Base-by-base conservation (phyloP, 2,113 vertebrate species). In the Pholis gunnellus region DNA sequence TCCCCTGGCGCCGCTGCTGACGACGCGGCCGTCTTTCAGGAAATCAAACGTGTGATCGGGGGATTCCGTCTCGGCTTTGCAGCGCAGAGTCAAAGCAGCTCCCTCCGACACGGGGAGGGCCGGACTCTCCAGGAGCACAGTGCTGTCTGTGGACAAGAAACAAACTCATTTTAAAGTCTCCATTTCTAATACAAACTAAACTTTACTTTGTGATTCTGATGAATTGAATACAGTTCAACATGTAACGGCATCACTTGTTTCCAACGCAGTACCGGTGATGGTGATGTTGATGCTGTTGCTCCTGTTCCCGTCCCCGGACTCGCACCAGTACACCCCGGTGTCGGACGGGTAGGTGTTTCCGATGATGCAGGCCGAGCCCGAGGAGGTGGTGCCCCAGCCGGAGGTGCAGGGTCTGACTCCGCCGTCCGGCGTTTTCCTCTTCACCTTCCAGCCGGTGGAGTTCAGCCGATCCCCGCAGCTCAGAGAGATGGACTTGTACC, bases 271-370 rank as follows among this genome's bases (percentile, higher is more conserved):
- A 92, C 89, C 90, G 1, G 68, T 85, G 78, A 91, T 52, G 57
- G 83, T 87, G 84, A 93, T 87, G 85, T 85, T 88, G 72, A 88
- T 10, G 0, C 0, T 0, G 25, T 63, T 44, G 77, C 88, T 89
- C 25, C 5, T 68, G 9, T 74, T 8, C 7, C 77, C 65, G 0
- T 2, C n/a, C 0, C 2, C 40, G 0, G 74, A 78, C 59, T 93
- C 88, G 1, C 91, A 93, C 90, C 90, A 93, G 85, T 93, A 91
- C 40, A 46, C 0, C 18, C 91, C 91, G 0, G 59, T 86, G 83
- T 92, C 89, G 0, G 87, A 52, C 0, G 89, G 88, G 79, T 91
- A 92, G 56, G 52, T 57, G 74, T 70, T 76, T 0, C 34, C 0
- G 18, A 92, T 81, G 71, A 46, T 0, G 83, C 91, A 92, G 38